Evolutionary conservation across 2,113 vertebrate genomes (phyloP), one percentile per base, ranked within the genome.

Genomic region (Neolamprologus brichardi): DNA sequence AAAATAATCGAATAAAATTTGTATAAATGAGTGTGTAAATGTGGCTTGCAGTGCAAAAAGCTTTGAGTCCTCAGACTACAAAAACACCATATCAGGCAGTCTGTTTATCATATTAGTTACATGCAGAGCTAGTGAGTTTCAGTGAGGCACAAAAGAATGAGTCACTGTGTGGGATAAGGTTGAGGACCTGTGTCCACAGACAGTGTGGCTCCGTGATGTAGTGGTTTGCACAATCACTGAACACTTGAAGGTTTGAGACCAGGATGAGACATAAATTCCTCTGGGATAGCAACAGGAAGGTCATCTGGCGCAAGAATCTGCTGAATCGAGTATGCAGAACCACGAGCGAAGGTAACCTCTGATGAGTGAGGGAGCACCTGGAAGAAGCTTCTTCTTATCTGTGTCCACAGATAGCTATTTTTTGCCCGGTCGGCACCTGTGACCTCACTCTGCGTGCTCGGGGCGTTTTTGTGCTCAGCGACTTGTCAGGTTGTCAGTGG

Each of bases 291-390:
- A 72, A 44, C 20, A 7, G 0, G 20, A 72, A 28, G 67, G 39
- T 44, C 20, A 17, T 41, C 12, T 0, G 3, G 34, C 4, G 0
- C n/a, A 14, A 70, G 20, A 23, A 9, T 72, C 37, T 3, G 67
- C 67, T 46, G 67, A 75, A 75, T 75, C 5, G 14, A 75, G 23
- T 18, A 75, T 46, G 39, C 23, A 41, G 8, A 46, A 17, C 39
- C 39, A 44, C 5, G 8, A 25, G 8, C 8, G 23, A 17, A 25
- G 39, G 1, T 72, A 46, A 46, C 23, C 20, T 44, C 39, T 18
- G 39, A 6, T 44, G 5, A 2, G 15, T 72, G 8, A 10, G 2
- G 12, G 12, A 70, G 34, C 64, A 23, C n/a, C 64, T 2, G 14
- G 20, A 75, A 11, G 39, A 75, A 7, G 67, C 67, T 28, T 28